Evolutionary conservation across 2,888 invertebrate genomes (phyloP).

Genomic region (Flexamia atlantica): DNA sequence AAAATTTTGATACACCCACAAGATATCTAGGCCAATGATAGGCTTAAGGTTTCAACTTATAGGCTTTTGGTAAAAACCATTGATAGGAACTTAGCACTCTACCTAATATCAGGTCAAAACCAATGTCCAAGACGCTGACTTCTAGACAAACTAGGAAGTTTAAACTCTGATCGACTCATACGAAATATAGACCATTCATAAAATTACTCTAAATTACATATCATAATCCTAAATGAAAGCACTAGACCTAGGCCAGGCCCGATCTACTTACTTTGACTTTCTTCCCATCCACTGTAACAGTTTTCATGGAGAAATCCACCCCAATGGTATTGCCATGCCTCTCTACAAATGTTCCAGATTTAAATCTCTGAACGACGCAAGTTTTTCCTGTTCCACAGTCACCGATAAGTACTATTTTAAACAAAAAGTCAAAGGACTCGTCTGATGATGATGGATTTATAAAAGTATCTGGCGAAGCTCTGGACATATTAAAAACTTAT

Average conservation of each 20-base stretch:
- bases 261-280: conserved; percentile 88
- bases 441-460: conserved; percentile 77
- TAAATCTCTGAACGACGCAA: conserved; percentile 96
- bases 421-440: conserved; percentile 94
- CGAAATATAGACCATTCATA: too few species aligned
- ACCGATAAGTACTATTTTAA: conserved; percentile 96
- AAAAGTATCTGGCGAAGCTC: conserved; percentile 51
- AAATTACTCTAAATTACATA: too few species aligned
- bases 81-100: too few species aligned
- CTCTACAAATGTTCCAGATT: conserved; percentile 97
- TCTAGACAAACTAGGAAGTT: too few species aligned
- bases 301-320: conserved; percentile 99
- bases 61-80: too few species aligned
- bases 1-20: too few species aligned
- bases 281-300: conserved; percentile 94
- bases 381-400: conserved; percentile 96
- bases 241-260: not conserved
- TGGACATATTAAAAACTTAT: conserved; percentile 39
- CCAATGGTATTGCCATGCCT: conserved; percentile 98
- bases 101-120: too few species aligned
- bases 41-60: too few species aligned
- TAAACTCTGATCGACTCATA: too few species aligned
- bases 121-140: too few species aligned
- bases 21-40: too few species aligned
- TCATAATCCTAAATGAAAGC: too few species aligned